Base-by-base conservation (phyloP, 1,140 invertebrate genomes). In the Lepidurus arcticus region DNA sequence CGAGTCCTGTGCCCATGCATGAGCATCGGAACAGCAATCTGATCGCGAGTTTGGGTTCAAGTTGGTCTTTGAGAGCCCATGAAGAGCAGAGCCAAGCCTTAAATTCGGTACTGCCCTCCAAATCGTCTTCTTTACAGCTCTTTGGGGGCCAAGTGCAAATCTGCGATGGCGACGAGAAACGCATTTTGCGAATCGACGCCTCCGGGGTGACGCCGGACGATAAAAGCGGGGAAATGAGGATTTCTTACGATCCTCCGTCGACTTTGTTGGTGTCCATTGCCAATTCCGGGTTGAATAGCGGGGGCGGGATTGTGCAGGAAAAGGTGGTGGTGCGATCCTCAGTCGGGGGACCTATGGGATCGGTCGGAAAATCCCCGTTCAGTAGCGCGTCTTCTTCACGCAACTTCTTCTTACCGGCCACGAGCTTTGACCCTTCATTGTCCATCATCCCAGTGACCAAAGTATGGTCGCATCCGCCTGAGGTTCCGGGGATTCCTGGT, bases 401-500 rank as follows among this genome's bases (percentile, higher is more conserved):
- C 13, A 77, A 77, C 53, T 53, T 42, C 34, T 34, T 26, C 13
- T n/a, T 65, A 44, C 47, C 43, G 24, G 21, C 42, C 26, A 65
- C 44, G 44, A 65, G 21, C 21, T 65, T 65, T 16, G 53, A 65
- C n/a, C 53, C 53, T 65, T 76, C 78, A 84, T 85, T 74, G 16
- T 80, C 74, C 78, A 77, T 42, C 75, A 77, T 73, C 74, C 47
- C 53, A n/a, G 84, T 91, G 9, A 92, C 94, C 53, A 65, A 65
- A 65, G 53, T 16, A 21, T 2, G 8, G 13, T 21, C 53, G 7
- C 53, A 21, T 21, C 53, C 53, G 81, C 91, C 92, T 6, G 91
- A 92, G 84, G 92, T 94, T 7, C 93, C 93, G 3, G 93, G 93
- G 11, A 95, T 95, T 84, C 93, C 93, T 1, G 93, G 93, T 45